Conservation (phyloP, 2,888 invertebrate genomes). For the Andrena haemorrhoa region DNA sequence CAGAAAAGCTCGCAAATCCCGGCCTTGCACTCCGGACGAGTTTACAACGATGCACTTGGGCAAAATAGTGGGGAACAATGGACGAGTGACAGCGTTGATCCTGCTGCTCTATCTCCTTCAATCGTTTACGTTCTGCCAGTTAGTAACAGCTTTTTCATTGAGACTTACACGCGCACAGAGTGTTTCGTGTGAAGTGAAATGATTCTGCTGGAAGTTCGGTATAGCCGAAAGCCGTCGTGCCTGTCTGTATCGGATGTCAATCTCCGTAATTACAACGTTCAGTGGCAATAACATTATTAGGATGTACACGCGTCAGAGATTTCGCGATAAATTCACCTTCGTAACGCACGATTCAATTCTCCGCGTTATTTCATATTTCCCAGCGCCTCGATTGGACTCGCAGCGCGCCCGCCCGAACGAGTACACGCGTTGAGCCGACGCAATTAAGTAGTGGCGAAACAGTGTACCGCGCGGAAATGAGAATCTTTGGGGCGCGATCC, state of each 20-base stretch:
- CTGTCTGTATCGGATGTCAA: too few relatives aligned
- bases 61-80: neutral
- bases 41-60: slow-evolving; percentile 16
- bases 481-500: neutral
- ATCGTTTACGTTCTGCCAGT: neutral
- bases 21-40: slow-evolving; percentile 11
- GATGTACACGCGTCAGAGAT: slow-evolving; percentile 1
- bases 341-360: neutral
- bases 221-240: neutral
- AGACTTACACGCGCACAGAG: neutral
- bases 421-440: neutral
- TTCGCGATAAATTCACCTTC: neutral
- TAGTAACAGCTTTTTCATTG: neutral
- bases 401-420: neutral
- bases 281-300: slow-evolving; percentile 5
- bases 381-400: slow-evolving; percentile 7
- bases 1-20: slow-evolving; percentile 14
- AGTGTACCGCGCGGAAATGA: neutral
- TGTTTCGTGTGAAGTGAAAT: neutral
- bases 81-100: slow-evolving; percentile 5
- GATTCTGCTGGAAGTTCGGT: neutral
- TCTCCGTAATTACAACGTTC: neutral
- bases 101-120: neutral
- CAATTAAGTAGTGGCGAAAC: slow-evolving; percentile 12
- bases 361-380: slow-evolving; percentile 15